These are phyloP conservation scores for Sceliomorpha sp. DNA, from an alignment of 2,888 invertebrate species.

Conservation along the genomic window DNA sequence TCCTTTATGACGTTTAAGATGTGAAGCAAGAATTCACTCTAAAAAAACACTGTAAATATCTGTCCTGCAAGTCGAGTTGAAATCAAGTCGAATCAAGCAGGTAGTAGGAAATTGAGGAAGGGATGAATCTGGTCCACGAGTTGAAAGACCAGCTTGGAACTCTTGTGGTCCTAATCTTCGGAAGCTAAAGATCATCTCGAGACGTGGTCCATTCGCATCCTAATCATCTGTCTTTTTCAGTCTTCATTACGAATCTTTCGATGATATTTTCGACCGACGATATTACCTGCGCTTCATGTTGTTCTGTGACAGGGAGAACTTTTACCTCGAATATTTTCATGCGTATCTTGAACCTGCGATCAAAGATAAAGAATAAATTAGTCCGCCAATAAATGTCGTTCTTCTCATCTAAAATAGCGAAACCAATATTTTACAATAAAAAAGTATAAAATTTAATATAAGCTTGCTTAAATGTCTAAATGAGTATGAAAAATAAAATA, in stretches of 20 bases:
- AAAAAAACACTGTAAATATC: too few species aligned
- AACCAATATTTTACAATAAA: too few species aligned
- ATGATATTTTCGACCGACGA: constrained; percentile 9
- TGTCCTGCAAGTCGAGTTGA: constrained; percentile 1
- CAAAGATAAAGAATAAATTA: too few species aligned
- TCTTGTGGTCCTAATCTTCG: constrained; percentile 66
- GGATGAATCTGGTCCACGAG: constrained; percentile 43
- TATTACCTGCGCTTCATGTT: constrained; percentile 17
- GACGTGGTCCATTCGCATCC: constrained; percentile 67
- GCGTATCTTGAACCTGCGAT: not conserved
- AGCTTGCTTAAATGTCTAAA: too few species aligned
- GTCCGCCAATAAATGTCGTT: too few species aligned
- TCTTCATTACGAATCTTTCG: constrained; percentile 15
- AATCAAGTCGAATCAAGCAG: constrained; percentile 9
- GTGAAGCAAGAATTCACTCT: too few species aligned
- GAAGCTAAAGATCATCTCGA: constrained; percentile 77
- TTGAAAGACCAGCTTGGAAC: constrained; percentile 50
- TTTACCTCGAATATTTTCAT: constrained; percentile 9
- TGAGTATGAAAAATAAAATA: too few species aligned
- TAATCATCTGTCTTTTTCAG: constrained; percentile 61
- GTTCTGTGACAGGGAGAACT: constrained; percentile 19
- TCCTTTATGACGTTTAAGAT: too few species aligned
- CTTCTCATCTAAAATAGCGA: too few species aligned
- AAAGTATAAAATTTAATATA: too few species aligned
- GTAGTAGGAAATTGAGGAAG: constrained; percentile 14